Evolutionary conservation across 2,797 vertebrate genomes (phyloP).

Genomic region (Oreochromis grahami): DNA sequence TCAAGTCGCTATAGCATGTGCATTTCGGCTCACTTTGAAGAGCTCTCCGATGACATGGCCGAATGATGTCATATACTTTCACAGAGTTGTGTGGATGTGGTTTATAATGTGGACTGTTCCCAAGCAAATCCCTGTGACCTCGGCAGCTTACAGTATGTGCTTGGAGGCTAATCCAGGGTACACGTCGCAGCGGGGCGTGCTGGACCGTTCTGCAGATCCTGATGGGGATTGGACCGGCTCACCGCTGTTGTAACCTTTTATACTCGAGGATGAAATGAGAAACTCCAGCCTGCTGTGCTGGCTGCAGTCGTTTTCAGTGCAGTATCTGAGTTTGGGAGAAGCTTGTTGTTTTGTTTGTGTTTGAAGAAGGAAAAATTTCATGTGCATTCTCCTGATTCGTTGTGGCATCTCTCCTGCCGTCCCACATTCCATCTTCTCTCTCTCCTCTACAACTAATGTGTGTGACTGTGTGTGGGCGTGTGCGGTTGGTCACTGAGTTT

Average conservation of each 20-base stretch:
- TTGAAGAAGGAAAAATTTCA: slow-evolving; percentile 41
- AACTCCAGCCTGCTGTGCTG: slow-evolving; percentile 18
- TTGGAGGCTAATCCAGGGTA: slow-evolving; percentile 53
- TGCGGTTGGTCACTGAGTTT: slow-evolving; percentile 77
- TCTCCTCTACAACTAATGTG: neutral
- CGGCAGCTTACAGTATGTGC: slow-evolving; percentile 41
- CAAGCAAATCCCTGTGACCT: slow-evolving; percentile 67
- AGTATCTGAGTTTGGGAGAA: neutral
- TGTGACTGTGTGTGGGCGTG: slow-evolving; percentile 44
- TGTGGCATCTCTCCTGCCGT: slow-evolving; percentile 35
- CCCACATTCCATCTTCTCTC: slow-evolving; percentile 17
- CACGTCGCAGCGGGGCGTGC: slow-evolving; percentile 34
- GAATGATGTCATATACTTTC: slow-evolving; percentile 71
- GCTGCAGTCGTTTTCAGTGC: neutral
- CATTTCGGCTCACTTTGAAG: slow-evolving; percentile 63
- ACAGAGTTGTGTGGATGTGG: slow-evolving; percentile 58
- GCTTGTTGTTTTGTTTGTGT: slow-evolving; percentile 27
- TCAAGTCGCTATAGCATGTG: slow-evolving; percentile 10
- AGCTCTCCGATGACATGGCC: slow-evolving; percentile 62
- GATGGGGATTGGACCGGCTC: slow-evolving; percentile 39
- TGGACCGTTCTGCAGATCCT: slow-evolving; percentile 44
- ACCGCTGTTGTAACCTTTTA: slow-evolving; percentile 45
- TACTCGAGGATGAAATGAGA: slow-evolving; percentile 28
- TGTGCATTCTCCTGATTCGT: slow-evolving; percentile 38
- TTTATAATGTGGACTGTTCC: slow-evolving; percentile 63